Evolutionary conservation across 1,140 invertebrate species (phyloP), one percentile per base, ranked within the genome.

Genomic region (Drosophila nigromelanica): DNA sequence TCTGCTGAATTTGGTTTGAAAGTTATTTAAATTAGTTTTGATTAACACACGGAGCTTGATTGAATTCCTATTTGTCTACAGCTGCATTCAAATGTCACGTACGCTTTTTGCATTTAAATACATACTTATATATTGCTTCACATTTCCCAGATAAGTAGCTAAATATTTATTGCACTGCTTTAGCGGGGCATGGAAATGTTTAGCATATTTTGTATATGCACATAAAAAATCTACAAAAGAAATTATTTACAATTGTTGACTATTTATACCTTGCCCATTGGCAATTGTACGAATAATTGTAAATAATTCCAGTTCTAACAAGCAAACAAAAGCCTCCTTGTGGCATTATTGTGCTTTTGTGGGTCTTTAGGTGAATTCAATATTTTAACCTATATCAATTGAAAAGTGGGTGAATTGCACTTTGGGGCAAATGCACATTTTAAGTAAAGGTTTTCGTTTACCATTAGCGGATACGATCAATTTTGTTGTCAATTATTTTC

Each of bases 31-130:
- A 43, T 33, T 43, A 56, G 24, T 56, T 30, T 47, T 27, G 21
- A 21, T 47, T 47, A 5, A 10, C 3, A 10, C 8, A 6, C 33
- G 10, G 33, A 35, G 33, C n/a, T 43, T 5, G 18, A 24, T 43
- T n/a, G 14, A n/a, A 43, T 58, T 45, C 14, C 24, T 30, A n/a
- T 21, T 47, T 47, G 24, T 7, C 5, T 21, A 37, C 35, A 54
- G 54, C 24, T 58, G 40, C 24, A 10, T 15, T 33, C 4, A 18
- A 58, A 43, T 43, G 27, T 55, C 52, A 55, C 52, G 52, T 56
- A 43, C 54, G 12, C 37, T 24, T 40, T 11, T n/a, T 24, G 5
- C 21, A 27, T 55, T 42, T 10, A 14, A 27, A 30, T 30, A 43
- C 10, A 37, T 2, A 2, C 39, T 35, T 35, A 5, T 30, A 4